phyloP scores from a whole-genome alignment of 2,113 vertebrate species.

The Triplophysa dalaica region DNA sequence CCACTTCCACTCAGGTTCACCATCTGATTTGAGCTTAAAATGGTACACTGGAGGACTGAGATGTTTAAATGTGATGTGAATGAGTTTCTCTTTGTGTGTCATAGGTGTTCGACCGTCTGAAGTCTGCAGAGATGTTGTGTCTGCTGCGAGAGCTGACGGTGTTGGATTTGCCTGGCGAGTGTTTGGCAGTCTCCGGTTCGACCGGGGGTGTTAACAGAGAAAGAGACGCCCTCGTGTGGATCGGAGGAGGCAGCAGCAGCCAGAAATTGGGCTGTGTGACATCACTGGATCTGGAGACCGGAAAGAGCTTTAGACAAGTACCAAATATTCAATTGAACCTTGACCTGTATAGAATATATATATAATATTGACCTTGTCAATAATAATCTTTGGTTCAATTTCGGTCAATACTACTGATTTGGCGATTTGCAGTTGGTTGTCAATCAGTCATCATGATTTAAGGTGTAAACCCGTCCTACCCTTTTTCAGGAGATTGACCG shows the following conservation, averaged over 20 bases:
- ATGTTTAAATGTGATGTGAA: background rate
- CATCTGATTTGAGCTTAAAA: background rate
- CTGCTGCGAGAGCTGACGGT: slow-evolving; percentile 80
- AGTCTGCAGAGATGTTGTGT: slow-evolving; percentile 86
- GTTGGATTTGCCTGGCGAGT: slow-evolving; percentile 75
- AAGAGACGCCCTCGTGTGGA: slow-evolving; percentile 72
- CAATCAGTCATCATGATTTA: too few relatives aligned
- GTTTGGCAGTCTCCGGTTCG: slow-evolving; percentile 73
- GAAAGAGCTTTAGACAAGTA: slow-evolving; percentile 79
- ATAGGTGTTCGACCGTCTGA: slow-evolving; percentile 88
- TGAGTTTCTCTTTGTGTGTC: background rate
- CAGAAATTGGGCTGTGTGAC: slow-evolving; percentile 78
- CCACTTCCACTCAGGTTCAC: slow-evolving; percentile 86
- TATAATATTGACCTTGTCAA: too few relatives aligned
- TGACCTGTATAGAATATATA: too few relatives aligned
- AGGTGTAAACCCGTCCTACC: background rate
- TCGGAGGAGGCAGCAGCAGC: slow-evolving; percentile 85
- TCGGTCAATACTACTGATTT: too few relatives aligned
- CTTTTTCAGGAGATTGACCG: slow-evolving; percentile 78
- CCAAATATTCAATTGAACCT: background rate
- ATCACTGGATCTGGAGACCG: slow-evolving; percentile 78
- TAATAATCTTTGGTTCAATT: too few relatives aligned
- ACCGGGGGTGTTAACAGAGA: slow-evolving; percentile 51
- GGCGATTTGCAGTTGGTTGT: too few relatives aligned
- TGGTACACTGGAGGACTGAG: background rate